Evolutionary conservation across 1,140 invertebrate species (phyloP), one percentile per base, ranked within the genome.

Genomic region (Cherax quadricarinatus): DNA sequence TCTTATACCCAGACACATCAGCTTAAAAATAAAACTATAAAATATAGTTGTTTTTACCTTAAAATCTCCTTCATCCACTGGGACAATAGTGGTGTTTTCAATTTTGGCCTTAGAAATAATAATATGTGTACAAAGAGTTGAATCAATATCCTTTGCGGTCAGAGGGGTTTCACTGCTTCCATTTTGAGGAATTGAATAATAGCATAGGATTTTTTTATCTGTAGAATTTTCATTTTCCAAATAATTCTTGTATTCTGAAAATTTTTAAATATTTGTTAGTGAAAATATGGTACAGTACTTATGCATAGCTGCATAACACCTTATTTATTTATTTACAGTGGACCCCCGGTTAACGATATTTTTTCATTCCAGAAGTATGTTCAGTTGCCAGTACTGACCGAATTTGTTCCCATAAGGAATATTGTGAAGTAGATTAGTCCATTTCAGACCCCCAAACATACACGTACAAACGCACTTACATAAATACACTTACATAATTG

Each of bases 21-120:
- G 30, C 30, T 41, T 41, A 41, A 1, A 41, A 41, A 41, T 41
- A 41, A 41, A 41, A 41, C 30, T 41, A 1, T 41, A 41, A 41
- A 41, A 41, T 41, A 41, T 2, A 41, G 30, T 57, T 57, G 6
- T 57, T 57, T 66, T 9, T 48, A 85, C 83, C 83, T 85, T 48
- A 7, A 49, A 70, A 66, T 85, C 60, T 70, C 83, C 83, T 49
- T 30, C 60, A 70, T 30, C 21, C 30, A 41, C 62, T 48, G 83
- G 83, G 14, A 66, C 49, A 66, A 85, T 85, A 24, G 83, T 85
- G 24, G 60, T 48, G 41, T 85, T 85, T 62, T 85, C 60, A n/a
- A 85, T 48, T 16, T 21, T 30, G 49, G 83, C 83, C 18, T 62
- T 70, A 12, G 83, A 85, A 21, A 70, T 70, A 49, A 85, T 48